Conservation (phyloP, 2,888 invertebrate genomes). For the Kuschelorhynchus macadamiae region DNA sequence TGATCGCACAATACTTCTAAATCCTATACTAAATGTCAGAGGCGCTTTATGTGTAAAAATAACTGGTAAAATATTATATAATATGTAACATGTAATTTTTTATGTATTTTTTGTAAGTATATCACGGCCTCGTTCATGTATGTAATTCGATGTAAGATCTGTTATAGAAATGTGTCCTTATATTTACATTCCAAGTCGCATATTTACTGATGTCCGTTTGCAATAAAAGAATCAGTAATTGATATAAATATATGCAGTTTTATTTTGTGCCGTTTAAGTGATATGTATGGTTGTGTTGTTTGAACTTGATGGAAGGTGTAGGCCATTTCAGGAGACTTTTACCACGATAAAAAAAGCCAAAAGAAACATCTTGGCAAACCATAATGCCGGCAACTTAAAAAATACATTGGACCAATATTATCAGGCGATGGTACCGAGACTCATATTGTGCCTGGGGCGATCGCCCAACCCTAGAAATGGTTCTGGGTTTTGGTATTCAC, state of each 20-base stretch:
- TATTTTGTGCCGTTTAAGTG: too few species aligned
- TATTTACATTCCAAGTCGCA: constrained; percentile 67
- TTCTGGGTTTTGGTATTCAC: too few species aligned
- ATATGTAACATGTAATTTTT: constrained; percentile 40
- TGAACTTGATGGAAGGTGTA: too few species aligned
- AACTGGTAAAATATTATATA: constrained; percentile 19
- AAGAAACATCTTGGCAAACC: too few species aligned
- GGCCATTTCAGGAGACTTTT: too few species aligned
- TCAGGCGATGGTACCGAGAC: too few species aligned
- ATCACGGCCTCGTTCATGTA: constrained; percentile 47
- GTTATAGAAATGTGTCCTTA: constrained; percentile 64
- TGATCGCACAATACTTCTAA: constrained; percentile 10
- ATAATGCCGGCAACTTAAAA: too few species aligned
- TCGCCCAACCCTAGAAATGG: too few species aligned
- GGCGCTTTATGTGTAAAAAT: constrained; percentile 34
- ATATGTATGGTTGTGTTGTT: too few species aligned
- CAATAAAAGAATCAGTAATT: constrained; percentile 63
- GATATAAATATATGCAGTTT: background rate
- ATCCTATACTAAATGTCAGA: constrained; percentile 17
- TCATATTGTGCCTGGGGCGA: too few species aligned
- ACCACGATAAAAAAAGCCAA: too few species aligned
- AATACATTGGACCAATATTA: too few species aligned
- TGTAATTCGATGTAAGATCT: constrained; percentile 62
- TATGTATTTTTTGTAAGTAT: constrained; percentile 46
- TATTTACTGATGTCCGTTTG: constrained; percentile 59